A percentile compares a stretch with the other conserved stretches of the same genome.
phyloP scores from a whole-genome alignment of 2,113 vertebrate species.

The Pardalotus punctatus region DNA sequence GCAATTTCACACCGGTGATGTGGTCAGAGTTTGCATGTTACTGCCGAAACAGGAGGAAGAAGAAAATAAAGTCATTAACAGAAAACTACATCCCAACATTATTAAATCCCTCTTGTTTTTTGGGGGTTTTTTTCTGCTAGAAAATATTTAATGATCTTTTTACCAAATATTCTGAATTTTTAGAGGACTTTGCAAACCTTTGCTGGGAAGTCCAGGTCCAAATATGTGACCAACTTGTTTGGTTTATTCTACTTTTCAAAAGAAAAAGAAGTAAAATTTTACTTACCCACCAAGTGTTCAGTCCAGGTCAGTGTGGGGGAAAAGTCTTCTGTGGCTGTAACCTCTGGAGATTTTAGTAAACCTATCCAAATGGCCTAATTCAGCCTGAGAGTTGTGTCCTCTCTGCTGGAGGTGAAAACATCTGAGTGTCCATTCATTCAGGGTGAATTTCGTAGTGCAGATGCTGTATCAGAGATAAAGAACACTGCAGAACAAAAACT shows the following conservation, averaged over 20 bases:
- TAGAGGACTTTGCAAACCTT: neutral
- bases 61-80: slow-evolving; percentile 10
- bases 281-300: neutral
- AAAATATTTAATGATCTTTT: neutral
- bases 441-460: neutral
- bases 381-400: neutral
- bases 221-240: neutral
- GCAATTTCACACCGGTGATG: slow-evolving; percentile 59
- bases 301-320: neutral
- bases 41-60: neutral
- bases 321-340: neutral
- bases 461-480: neutral
- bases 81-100: neutral
- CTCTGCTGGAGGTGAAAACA: neutral
- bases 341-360: neutral
- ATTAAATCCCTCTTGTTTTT: neutral
- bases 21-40: slow-evolving; percentile 23
- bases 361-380: neutral
- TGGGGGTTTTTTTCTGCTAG: neutral
- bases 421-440: neutral
- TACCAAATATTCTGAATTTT: neutral
- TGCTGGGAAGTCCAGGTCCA: neutral
- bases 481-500: neutral
- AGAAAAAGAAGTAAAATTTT: neutral
- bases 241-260: neutral